A percentile compares a stretch with the other conserved stretches of the same genome.
These are phyloP conservation scores for Lasiommata megera DNA, from an alignment of 2,888 invertebrate genomes.

Conservation along the genomic window DNA sequence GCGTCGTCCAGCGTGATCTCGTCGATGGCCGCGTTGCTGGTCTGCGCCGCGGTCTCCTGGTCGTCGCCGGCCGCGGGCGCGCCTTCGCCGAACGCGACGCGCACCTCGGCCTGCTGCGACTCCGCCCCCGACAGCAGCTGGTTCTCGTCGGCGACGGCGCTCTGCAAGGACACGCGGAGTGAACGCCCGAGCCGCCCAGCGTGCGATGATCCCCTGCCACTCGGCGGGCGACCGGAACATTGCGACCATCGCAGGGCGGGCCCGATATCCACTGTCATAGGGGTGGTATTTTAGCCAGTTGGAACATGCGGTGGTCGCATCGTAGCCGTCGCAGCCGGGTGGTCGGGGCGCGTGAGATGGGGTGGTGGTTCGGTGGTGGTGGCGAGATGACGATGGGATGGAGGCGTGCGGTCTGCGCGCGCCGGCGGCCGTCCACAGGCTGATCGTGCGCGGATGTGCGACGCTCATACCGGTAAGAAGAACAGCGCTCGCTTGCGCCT, in stretches of 20 bases:
- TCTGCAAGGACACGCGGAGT: slow-evolving; percentile 43
- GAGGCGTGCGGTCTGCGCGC: slow-evolving; percentile 61
- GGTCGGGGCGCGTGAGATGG: slow-evolving; percentile 33
- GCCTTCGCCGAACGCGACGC: slow-evolving; percentile 81
- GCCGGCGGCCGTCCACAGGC: slow-evolving; percentile 75
- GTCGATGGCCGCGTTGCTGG: slow-evolving; percentile 84
- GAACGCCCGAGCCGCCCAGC: not conserved
- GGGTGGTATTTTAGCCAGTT: no score
- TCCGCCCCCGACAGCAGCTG: slow-evolving; percentile 79
- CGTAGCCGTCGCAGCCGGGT: not conserved
- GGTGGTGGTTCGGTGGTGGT: slow-evolving; percentile 32
- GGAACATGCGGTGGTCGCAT: not conserved
- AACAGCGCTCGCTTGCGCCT: slow-evolving; percentile 58
- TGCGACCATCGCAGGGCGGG: not conserved
- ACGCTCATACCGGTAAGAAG: slow-evolving; percentile 68
- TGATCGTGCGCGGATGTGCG: slow-evolving; percentile 65
- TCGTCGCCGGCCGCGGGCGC: slow-evolving; percentile 57
- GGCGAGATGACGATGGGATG: slow-evolving; percentile 38
- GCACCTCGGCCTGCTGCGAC: slow-evolving; percentile 83
- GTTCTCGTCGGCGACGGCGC: slow-evolving; percentile 69
- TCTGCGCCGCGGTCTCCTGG: slow-evolving; percentile 80
- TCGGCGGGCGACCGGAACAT: not conserved
- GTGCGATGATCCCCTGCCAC: slow-evolving; percentile 28
- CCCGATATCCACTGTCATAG: no score
- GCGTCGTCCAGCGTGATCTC: slow-evolving; percentile 86